Evolutionary conservation across 1,140 invertebrate genomes (phyloP), one percentile per base, ranked within the genome.

Genomic region (Maniola jurtina): DNA sequence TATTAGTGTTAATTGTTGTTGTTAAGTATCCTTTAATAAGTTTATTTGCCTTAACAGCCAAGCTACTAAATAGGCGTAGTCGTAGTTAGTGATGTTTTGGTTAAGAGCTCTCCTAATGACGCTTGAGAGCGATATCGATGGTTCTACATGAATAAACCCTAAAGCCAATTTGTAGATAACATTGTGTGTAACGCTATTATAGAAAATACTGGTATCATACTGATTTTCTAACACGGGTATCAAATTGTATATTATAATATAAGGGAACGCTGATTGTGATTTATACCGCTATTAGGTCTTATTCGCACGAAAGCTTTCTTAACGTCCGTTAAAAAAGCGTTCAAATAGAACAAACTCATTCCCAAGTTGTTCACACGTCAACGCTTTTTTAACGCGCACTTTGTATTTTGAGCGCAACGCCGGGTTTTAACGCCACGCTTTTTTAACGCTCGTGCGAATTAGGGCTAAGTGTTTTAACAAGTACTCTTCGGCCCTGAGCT

Each of bases 1-100:
- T 86, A 81, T 78, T 84, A 76, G 77, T 67, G 62, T 70, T 79
- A 75, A 66, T 78, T 59, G 55, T 59, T 64, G 62, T 73, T 70
- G 57, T 64, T 57, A 56, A 48, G 25, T 61, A 16, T 56, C 14
- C 47, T 35, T 16, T n/a, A 36, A 48, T 42, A 52, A n/a, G 15
- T 52, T 52, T 52, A 52, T 16, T 55, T 57, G 10, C 33, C 40
- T 58, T 59, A 59, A 42, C 42, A 35, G 5, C 10, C 10, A 59
- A 38, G 16, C 47, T 65, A 59, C 47, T 25, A 13, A 5, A 16
- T 35, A 14, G 35, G 25, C 4, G 25, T 25, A 25, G 25, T 25
- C 4, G 47, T 10, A 59, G 45, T 59, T 38, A 7, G 13, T 59
- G 35, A 36, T 52, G 16, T 52, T 25, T 16, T 48, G 11, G 14